Evolutionary conservation across 2,888 invertebrate genomes (phyloP), one percentile per base, ranked within the genome.

Genomic region (Pardosa pseudoannulata): DNA sequence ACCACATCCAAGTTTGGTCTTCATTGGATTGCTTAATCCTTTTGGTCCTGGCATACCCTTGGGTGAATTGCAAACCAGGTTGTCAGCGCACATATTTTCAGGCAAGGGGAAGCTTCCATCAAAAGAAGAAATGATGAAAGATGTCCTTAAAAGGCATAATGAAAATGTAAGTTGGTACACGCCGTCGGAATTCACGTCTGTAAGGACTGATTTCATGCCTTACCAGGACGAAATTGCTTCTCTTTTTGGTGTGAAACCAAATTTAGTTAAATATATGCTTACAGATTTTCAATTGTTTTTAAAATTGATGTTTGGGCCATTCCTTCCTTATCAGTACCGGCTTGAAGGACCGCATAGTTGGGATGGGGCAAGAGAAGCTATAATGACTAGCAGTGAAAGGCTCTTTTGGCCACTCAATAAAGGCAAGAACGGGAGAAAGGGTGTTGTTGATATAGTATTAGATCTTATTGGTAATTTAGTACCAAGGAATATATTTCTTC

Each of bases 141-240:
- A 87, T 19, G 41, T 76, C 6, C 29, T 27, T 0, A 46, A 27
- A 9, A 65, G 75, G 9, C 50, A 81, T 31, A 28, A 72, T 27
- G 39, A 13, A 9, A 87, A 87, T 31, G 46, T 19, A 16, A 81
- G 73, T 11, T 27, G 68, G 36, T 87, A 78, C 32, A 56, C 72
- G 0, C 82, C 87, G 1, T 71, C 32, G 65, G 87, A 82, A 6
- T 78, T 74, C 16, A 78, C 72, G 78, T 32, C 78, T 39, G 41
- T 81, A 13, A 19, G 79, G 5, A 74, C 79, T 19, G 91, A 91
- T 71, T 90, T 89, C 70, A 76, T 91, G 1, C 80, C 79, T 2
- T 92, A 91, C 88, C 91, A 92, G 92, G 92, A 93, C 88, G 91
- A 92, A 78, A 88, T 93, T 79, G 92, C 92, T 5, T 89, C 90